Base-by-base conservation (phyloP, 2,888 invertebrate species). In the Xiphydria camelus region DNA sequence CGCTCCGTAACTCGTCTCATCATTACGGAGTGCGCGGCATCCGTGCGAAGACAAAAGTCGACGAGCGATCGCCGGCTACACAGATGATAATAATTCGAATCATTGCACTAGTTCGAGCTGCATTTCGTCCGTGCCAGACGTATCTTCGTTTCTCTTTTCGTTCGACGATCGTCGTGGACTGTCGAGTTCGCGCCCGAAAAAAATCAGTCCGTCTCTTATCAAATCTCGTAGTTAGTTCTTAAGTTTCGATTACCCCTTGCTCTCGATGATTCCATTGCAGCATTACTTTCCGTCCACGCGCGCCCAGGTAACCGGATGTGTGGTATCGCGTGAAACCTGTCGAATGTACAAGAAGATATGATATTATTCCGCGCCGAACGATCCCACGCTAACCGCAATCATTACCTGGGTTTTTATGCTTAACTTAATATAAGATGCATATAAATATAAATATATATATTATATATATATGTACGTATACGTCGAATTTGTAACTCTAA, bases 201-300 rank as follows among this genome's bases (percentile, higher is more conserved):
- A n/a, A n/a, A 15, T 29, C 12, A 29, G 12, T 29, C 12, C 6
- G 12, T 3, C 15, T 29, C 7, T 29, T 29, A 14, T 29, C 15
- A 29, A 29, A 4, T 29, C 29, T 12, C 5, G 6, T 29, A 12
- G 15, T 12, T n/a, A n/a, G n/a, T n/a, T n/a, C n/a, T n/a, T n/a
- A n/a, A 49, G 18, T 33, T 22, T 34, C 25, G 41, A 49, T 48
- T 18, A 44, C 48, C 43, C 23, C 37, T 42, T 25, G 45, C 41
- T 32, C 41, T 53, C 34, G 25, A 34, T 45, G 41, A 48, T 44
- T 38, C 26, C 31, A 33, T 47, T 32, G 49, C 50, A 55, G 47
- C 57, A 54, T 54, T 49, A 47, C 38, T 61, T 62, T 67, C 66
- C 66, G 66, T 67, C 66, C 66, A 66, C 60, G 31, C 37, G 40